Conservation (phyloP, 2,113 vertebrate genomes). For the Bubalus kerabau region DNA sequence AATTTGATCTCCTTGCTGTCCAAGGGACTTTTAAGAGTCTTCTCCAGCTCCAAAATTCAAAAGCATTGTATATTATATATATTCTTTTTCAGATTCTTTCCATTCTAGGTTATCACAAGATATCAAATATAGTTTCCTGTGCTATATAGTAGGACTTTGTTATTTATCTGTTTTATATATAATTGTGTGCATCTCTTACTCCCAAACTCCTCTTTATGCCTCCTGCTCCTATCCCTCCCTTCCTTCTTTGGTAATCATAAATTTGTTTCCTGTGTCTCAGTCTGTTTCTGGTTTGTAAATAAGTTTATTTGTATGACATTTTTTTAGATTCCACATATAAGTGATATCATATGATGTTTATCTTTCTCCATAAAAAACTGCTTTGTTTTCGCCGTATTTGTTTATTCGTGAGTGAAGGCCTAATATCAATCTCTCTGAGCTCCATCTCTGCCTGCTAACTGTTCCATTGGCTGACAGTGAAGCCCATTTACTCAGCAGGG, state of each 20-base stretch:
- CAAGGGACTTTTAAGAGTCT: not conserved
- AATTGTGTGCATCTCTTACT: not conserved
- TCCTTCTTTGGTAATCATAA: not conserved
- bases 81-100: not conserved
- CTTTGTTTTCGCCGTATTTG: not conserved
- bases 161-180: not conserved
- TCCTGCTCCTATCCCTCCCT: not conserved
- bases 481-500: conserved; percentile 38
- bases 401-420: not conserved
- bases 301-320: not conserved
- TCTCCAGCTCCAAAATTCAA: not conserved
- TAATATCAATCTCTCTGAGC: not conserved
- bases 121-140: not conserved
- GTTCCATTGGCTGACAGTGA: not conserved
- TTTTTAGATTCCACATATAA: not conserved
- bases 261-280: not conserved
- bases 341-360: not conserved
- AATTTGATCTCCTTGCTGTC: not conserved
- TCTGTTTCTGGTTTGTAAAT: not conserved
- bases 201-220: not conserved
- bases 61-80: not conserved
- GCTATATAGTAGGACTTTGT: not conserved
- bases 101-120: not conserved
- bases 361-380: not conserved
- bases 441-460: not conserved